phyloP scores from a whole-genome alignment of 2,797 vertebrate genomes.

The Loriculus beryllinus region DNA sequence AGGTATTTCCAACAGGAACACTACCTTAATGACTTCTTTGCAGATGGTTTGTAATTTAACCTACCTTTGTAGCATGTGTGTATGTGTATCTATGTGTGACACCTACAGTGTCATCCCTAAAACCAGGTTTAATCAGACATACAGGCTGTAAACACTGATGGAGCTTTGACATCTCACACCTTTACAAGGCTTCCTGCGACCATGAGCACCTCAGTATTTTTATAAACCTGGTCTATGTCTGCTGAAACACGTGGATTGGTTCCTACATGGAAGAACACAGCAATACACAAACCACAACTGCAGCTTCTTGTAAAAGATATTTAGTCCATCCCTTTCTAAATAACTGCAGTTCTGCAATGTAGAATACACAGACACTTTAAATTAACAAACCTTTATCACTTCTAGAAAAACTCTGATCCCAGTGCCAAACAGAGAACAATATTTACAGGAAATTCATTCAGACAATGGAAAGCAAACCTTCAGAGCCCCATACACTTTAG shows the following conservation, averaged over 20 bases:
- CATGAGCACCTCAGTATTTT: background rate
- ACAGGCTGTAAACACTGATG: background rate
- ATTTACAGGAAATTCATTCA: background rate
- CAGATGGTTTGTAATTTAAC: constrained; percentile 7
- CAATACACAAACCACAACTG: background rate
- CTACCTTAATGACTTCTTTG: background rate
- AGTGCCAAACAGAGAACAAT: background rate
- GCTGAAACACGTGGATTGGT: background rate
- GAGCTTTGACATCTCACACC: background rate
- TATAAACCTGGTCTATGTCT: background rate
- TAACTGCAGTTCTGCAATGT: background rate
- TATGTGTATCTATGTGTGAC: background rate
- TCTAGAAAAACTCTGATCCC: background rate
- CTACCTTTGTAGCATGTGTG: fast-evolving
- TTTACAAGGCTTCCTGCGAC: background rate
- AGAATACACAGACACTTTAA: background rate
- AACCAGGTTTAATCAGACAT: background rate
- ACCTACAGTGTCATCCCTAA: background rate
- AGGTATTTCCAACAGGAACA: constrained; percentile 1
- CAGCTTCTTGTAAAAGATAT: background rate
- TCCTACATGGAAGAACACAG: background rate
- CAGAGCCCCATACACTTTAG: background rate
- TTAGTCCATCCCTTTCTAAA: background rate
- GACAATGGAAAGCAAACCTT: background rate
- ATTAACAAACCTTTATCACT: background rate